phyloP scores from a whole-genome alignment of 2,888 invertebrate species.

The Tetropium fuscum region DNA sequence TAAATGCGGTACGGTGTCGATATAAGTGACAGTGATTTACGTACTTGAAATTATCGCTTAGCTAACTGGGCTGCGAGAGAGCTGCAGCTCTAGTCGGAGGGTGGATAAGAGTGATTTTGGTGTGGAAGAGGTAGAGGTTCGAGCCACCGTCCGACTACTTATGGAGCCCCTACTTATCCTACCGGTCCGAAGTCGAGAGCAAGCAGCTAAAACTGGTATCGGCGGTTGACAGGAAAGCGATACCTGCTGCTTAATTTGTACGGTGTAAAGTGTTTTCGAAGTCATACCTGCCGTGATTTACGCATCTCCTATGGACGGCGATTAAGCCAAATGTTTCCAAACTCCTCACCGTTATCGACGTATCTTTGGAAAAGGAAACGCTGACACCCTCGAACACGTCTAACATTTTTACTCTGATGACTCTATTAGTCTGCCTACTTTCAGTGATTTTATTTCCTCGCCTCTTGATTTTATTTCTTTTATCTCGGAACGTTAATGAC shows the following conservation, averaged over 20 bases:
- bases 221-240: not conserved
- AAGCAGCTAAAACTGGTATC: slow-evolving; percentile 48
- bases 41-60: slow-evolving; percentile 51
- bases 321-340: slow-evolving; percentile 63
- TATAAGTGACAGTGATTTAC: slow-evolving; percentile 63
- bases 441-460: slow-evolving; percentile 51
- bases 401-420: slow-evolving; percentile 56
- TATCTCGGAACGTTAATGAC: slow-evolving; percentile 44
- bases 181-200: slow-evolving; percentile 57
- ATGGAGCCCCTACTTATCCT: slow-evolving; percentile 58
- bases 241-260: slow-evolving; percentile 35
- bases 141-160: slow-evolving; percentile 60
- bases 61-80: slow-evolving; percentile 34
- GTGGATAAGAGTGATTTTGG: slow-evolving; percentile 34
- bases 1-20: slow-evolving; percentile 61
- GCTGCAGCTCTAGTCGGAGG: slow-evolving; percentile 29
- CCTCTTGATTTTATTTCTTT: slow-evolving; percentile 38
- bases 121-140: slow-evolving; percentile 22
- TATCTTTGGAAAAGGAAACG: slow-evolving; percentile 59
- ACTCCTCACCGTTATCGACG: slow-evolving; percentile 57
- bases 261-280: slow-evolving; percentile 41
- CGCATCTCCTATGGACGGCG: slow-evolving; percentile 59
- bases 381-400: slow-evolving; percentile 63
- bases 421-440: slow-evolving; percentile 63
- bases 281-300: slow-evolving; percentile 58